Percentiles rank a stretch among this genome's conserved stretches.
Evolutionary conservation across 2,113 vertebrate species (phyloP).

Genomic region (Atrichornis clamosus): DNA sequence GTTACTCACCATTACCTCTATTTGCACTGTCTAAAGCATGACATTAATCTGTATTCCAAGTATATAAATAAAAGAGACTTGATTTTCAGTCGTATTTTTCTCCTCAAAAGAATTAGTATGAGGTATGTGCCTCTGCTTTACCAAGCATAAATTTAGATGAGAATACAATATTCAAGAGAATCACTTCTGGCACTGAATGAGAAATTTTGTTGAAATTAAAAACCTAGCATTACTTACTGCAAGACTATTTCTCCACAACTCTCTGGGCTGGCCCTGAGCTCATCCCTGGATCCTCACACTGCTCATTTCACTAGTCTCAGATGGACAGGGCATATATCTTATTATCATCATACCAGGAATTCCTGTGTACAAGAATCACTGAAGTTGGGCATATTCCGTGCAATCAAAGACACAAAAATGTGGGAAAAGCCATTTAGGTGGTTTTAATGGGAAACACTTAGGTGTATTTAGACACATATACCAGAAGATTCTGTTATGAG

Average conservation of each 20-base stretch:
- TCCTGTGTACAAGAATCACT: neutral
- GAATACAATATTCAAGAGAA: neutral
- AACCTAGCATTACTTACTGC: neutral
- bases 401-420: neutral
- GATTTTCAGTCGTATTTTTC: neutral
- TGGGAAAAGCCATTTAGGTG: neutral
- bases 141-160: neutral
- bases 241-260: neutral
- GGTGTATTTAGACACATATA: neutral
- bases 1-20: neutral
- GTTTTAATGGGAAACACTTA: neutral
- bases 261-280: neutral
- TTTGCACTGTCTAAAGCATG: neutral
- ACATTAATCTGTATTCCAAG: neutral
- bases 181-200: neutral
- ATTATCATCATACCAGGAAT: neutral
- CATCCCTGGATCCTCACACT: neutral
- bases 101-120: neutral
- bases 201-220: neutral
- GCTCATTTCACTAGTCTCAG: fast-evolving
- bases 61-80: neutral
- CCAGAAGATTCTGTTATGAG: neutral
- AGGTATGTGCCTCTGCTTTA: neutral
- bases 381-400: neutral
- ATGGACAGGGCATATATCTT: neutral